phyloP scores from a whole-genome alignment of 2,113 vertebrate genomes.

The Plectropomus leopardus region DNA sequence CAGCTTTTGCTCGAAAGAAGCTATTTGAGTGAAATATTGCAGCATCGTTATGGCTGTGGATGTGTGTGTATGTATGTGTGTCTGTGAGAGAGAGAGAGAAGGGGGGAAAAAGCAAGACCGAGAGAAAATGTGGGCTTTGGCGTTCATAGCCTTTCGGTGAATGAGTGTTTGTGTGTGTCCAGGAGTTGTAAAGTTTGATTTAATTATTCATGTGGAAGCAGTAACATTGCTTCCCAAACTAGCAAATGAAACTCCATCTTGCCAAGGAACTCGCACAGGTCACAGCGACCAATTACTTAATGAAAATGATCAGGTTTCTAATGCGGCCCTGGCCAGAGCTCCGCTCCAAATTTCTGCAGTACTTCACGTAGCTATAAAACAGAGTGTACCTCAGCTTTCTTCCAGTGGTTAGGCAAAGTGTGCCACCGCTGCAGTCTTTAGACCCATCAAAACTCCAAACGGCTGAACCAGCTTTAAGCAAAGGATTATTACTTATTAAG shows the following conservation, averaged over 20 bases:
- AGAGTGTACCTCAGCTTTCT: conserved; percentile 64
- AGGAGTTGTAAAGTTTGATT: conserved; percentile 78
- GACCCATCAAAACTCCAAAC: conserved; percentile 67
- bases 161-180: conserved; percentile 63
- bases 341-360: conserved; percentile 59
- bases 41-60: not conserved
- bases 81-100: no score
- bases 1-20: conserved; percentile 46
- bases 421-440: conserved; percentile 72
- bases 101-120: not conserved
- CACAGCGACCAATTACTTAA: conserved; percentile 83
- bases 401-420: conserved; percentile 59
- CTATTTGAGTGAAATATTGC: conserved; percentile 24
- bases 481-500: conserved; percentile 80
- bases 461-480: conserved; percentile 75
- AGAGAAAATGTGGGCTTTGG: conserved; percentile 36
- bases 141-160: conserved; percentile 10
- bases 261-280: conserved; percentile 77
- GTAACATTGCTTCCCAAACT: conserved; percentile 81
- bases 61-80: not conserved
- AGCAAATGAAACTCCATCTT: conserved; percentile 83
- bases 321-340: conserved; percentile 56
- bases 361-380: conserved; percentile 65
- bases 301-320: conserved; percentile 84
- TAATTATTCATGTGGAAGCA: conserved; percentile 82